Conservation (phyloP, 23 tunicate species). For the Styela plicata region DNA sequence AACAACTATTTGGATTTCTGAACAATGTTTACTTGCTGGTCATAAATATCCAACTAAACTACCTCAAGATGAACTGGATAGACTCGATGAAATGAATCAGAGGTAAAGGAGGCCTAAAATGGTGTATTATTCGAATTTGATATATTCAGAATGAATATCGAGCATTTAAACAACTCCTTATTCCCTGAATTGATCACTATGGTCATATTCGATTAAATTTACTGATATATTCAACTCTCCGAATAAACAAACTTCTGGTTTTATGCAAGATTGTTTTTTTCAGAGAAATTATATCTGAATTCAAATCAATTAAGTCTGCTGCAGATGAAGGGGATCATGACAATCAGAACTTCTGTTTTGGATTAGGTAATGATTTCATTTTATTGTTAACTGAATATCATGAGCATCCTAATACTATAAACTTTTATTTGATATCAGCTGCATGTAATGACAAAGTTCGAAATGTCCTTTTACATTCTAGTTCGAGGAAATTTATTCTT, state of each 20-base stretch:
- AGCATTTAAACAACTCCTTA: too few species aligned
- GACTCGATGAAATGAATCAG: slow-evolving; percentile 9
- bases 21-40: slow-evolving; percentile 6
- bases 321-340: slow-evolving; percentile 28
- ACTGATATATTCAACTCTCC: too few species aligned
- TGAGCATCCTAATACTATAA: too few species aligned
- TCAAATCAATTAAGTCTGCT: background rate
- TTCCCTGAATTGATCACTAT: too few species aligned
- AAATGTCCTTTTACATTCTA: too few species aligned
- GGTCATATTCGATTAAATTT: too few species aligned
- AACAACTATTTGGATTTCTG: slow-evolving; percentile 21
- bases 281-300: background rate
- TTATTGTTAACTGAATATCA: too few species aligned
- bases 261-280: background rate
- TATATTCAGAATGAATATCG: too few species aligned
- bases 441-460: too few species aligned
- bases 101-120: background rate
- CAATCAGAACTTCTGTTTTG: slow-evolving; percentile 36
- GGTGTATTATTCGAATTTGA: background rate
- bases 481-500: background rate
- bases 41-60: slow-evolving; percentile 21
- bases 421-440: too few species aligned
- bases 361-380: slow-evolving; percentile 25
- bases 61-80: background rate
- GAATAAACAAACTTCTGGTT: too few species aligned